Base-by-base conservation (phyloP, 1,140 invertebrate species). In the Drosophila seguyi region DNA sequence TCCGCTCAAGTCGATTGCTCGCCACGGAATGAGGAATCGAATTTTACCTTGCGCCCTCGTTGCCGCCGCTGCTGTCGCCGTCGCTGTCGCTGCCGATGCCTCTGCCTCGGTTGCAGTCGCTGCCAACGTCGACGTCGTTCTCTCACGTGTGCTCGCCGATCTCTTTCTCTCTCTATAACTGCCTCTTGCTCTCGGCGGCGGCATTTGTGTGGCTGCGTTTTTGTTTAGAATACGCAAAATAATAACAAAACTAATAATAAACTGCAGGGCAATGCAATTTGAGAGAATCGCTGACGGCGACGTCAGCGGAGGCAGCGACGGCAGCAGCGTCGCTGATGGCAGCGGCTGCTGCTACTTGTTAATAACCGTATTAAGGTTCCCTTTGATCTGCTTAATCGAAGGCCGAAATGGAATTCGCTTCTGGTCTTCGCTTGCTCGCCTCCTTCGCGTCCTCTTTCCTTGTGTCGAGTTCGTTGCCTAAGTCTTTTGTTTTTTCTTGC, bases 181-280 rank as follows among this genome's bases (percentile, higher is more conserved):
- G 7, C 13, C 41, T 16, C 67, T 22, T 8, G 52, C 66, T 73
- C 68, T 50, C 27, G 34, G 3, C 41, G 14, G 41, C 39, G 63
- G 72, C 25, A 60, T 69, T 66, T 59, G 31, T 69, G 20, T 41
- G 57, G 34, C 59, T 59, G 76, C 59, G 75, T 79, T 84, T 91
- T 91, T 92, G 90, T 92, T 92, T 92, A 92, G 90, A 92, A 92
- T 91, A 91, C 84, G 90, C 72, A 87, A 92, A 92, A 92, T 91
- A 92, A 92, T 90, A 92, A 92, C 90, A 92, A 92, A 92, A 91
- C 86, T 92, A 92, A 92, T 91, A 92, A 91, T 91, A 87, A 88
- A 88, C 79, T 88, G 84, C 84, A 88, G 78, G 81, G 85, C 74
- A 85, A 85, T 90, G 85, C 85, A 85, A 84, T 90, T 88, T 79